A percentile compares a stretch with the other conserved stretches of the same genome.
phyloP scores from a whole-genome alignment of 2,888 invertebrate species.

The Phymatocera aterrima region DNA sequence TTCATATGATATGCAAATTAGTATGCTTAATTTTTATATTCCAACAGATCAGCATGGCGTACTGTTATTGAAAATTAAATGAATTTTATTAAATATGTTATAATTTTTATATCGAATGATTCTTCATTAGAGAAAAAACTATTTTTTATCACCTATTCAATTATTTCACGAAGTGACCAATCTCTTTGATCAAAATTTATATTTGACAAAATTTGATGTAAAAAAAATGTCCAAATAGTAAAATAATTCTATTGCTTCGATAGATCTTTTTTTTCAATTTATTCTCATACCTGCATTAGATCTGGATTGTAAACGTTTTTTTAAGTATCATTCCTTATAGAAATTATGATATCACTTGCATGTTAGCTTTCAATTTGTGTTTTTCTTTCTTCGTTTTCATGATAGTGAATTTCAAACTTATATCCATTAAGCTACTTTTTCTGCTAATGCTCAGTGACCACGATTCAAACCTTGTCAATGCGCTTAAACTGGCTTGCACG shows the following conservation, averaged over 20 bases:
- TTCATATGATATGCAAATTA: conserved; percentile 28
- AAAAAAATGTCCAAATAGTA: too few relatives aligned
- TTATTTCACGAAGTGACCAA: neutral
- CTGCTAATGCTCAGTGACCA: conserved; percentile 14
- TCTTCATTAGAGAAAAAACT: neutral
- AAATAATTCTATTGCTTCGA: too few relatives aligned
- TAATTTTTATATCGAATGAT: conserved; percentile 28
- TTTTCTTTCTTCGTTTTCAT: too few relatives aligned
- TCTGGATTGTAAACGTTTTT: too few relatives aligned
- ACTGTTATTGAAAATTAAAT: neutral
- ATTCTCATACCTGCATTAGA: too few relatives aligned
- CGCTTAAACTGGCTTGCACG: conserved; percentile 43
- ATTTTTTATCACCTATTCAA: neutral
- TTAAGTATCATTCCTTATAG: conserved; percentile 5
- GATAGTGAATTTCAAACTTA: neutral
- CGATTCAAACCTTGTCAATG: conserved; percentile 24
- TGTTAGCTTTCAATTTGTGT: conserved; percentile 22
- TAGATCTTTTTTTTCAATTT: too few relatives aligned
- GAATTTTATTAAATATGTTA: neutral
- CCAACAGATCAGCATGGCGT: conserved; percentile 26
- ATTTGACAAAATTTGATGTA: too few relatives aligned
- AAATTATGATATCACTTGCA: conserved; percentile 10
- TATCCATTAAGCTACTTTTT: neutral
- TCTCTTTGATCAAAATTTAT: neutral
- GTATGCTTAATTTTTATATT: conserved; percentile 8